Evolutionary conservation across 2,888 invertebrate species (phyloP).

Genomic region (Escarpia spicata): DNA sequence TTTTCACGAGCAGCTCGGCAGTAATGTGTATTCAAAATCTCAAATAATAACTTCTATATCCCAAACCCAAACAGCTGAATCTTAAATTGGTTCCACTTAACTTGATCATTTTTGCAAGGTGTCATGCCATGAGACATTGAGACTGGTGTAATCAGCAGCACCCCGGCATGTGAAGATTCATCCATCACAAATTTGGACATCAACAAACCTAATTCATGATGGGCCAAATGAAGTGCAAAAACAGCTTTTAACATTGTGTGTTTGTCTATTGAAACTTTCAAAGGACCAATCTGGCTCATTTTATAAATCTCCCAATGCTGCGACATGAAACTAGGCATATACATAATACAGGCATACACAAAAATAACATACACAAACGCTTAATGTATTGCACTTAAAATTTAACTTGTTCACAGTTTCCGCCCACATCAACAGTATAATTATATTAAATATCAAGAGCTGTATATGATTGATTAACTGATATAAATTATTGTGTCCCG

Average conservation of each 20-base stretch:
- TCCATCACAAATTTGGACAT: background rate
- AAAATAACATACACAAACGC: background rate
- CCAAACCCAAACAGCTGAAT: too few species aligned
- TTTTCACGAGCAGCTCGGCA: too few species aligned
- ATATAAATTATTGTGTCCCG: background rate
- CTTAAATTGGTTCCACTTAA: too few species aligned
- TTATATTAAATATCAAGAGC: background rate
- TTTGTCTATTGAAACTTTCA: background rate
- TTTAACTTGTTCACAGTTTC: background rate
- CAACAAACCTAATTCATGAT: background rate
- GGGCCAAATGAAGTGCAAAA: too few species aligned
- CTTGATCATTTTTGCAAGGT: too few species aligned
- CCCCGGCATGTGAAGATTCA: background rate
- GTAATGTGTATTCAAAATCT: too few species aligned
- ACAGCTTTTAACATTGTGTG: too few species aligned
- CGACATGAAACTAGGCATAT: background rate
- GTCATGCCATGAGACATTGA: too few species aligned
- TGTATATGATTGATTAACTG: background rate
- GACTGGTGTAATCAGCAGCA: too few species aligned
- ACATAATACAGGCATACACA: background rate
- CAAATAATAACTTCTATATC: too few species aligned
- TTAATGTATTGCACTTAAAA: background rate
- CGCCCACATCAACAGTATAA: background rate
- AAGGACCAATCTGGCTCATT: background rate
- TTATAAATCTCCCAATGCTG: background rate